Conservation (phyloP, 2,113 vertebrate genomes). For the Anguilla rostrata region DNA sequence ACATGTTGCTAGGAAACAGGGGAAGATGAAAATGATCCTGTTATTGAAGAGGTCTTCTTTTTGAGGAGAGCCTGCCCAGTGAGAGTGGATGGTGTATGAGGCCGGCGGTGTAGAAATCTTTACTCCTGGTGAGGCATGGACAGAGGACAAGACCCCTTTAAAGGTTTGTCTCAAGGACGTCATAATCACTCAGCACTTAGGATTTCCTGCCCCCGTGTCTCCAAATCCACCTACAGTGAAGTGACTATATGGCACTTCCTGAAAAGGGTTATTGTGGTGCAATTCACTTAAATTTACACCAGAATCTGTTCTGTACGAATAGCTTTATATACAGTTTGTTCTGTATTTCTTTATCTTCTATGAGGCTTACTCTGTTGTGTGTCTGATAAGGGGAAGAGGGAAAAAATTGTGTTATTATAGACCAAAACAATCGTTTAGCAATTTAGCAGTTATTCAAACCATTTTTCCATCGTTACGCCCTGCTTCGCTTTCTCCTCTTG, state of each 20-base stretch:
- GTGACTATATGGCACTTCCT: no score
- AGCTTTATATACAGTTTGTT: no score
- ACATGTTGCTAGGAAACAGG: constrained; percentile 47
- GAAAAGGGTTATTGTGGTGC: not conserved
- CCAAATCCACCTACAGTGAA: not conserved
- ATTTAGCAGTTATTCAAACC: no score
- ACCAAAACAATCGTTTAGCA: no score
- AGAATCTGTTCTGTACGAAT: no score
- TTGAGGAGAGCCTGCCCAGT: not conserved
- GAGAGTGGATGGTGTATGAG: not conserved
- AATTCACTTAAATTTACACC: no score
- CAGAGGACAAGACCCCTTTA: not conserved
- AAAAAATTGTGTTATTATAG: no score
- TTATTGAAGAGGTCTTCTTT: constrained; percentile 6
- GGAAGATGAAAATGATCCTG: constrained; percentile 4
- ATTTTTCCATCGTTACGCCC: no score
- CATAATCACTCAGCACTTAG: not conserved
- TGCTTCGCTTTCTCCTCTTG: no score
- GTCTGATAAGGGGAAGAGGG: no score
- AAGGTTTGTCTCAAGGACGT: not conserved
- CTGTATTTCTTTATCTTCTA: no score
- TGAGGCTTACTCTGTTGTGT: no score
- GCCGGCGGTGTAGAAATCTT: not conserved
- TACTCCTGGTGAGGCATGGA: not conserved
- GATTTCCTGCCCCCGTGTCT: not conserved